These are phyloP conservation scores for Channallabes apus DNA, from an alignment of 2,797 vertebrate genomes.

Conservation along the genomic window DNA sequence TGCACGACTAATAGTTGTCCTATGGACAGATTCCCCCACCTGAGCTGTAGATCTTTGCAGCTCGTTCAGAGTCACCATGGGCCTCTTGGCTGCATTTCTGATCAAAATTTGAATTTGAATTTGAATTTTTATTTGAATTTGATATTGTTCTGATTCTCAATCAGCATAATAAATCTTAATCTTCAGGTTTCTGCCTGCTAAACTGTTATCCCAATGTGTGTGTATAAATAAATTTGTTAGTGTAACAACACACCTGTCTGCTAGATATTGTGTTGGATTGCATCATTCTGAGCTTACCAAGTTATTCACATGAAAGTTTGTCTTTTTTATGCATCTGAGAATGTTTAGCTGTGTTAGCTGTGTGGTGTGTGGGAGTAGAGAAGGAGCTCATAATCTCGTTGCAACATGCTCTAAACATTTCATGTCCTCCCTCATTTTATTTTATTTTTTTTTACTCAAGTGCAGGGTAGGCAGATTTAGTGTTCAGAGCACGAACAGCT, in stretches of 20 bases:
- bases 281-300: neutral
- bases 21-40: no score
- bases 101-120: no score
- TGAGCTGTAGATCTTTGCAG: no score
- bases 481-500: neutral
- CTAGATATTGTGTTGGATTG: neutral
- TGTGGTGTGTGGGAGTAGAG: neutral
- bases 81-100: no score
- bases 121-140: no score
- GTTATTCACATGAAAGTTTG: neutral
- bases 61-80: no score
- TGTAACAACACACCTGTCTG: neutral
- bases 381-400: neutral
- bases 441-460: neutral
- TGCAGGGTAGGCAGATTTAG: neutral
- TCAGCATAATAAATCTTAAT: neutral
- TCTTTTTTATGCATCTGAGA: neutral
- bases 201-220: neutral
- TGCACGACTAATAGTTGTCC: no score
- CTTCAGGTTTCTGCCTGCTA: neutral
- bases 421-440: neutral
- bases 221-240: neutral
- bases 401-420: constrained; percentile 7
- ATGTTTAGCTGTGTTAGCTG: neutral
- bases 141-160: neutral